A percentile compares a stretch with the other conserved stretches of the same genome.
Conservation (phyloP, 2,888 invertebrate genomes). For the Harpagoxenus sublaevis region DNA sequence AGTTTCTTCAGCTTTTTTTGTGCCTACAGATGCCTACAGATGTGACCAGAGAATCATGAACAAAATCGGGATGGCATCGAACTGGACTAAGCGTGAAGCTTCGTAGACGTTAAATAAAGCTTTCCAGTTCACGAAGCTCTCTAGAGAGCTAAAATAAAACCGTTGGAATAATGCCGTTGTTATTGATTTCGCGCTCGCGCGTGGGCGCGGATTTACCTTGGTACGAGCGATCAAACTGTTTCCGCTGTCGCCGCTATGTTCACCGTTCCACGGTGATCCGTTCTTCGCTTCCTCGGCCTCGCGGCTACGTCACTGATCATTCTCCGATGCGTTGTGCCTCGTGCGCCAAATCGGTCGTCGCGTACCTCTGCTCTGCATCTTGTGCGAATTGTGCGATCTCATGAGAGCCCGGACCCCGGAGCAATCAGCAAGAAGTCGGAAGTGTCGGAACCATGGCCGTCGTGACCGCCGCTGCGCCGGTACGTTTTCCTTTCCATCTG, state of each 20-base stretch:
- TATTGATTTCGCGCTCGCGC: constrained; percentile 5
- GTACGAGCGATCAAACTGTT: neutral
- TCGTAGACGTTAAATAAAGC: neutral
- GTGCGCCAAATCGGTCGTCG: neutral
- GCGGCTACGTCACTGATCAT: neutral
- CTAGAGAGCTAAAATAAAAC: neutral
- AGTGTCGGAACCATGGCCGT: too few species aligned
- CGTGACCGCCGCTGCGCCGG: neutral
- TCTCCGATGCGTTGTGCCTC: neutral
- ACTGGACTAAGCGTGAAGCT: too few species aligned
- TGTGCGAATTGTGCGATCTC: neutral
- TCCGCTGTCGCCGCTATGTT: neutral
- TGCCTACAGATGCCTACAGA: too few species aligned
- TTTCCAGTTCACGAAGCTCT: neutral
- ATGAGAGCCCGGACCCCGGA: neutral
- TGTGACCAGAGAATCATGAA: neutral
- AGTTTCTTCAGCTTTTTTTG: neutral
- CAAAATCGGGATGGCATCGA: neutral
- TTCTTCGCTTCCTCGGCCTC: constrained; percentile 1
- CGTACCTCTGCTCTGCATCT: neutral
- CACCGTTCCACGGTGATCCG: neutral
- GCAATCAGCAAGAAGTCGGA: too few species aligned
- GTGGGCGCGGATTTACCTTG: neutral
- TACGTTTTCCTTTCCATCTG: too few species aligned
- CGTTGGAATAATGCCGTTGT: neutral